A percentile compares a stretch with the other conserved stretches of the same genome.
Evolutionary conservation across 92 coral and sea anemone species (phyloP).

Genomic region (Galaxea fascicularis): DNA sequence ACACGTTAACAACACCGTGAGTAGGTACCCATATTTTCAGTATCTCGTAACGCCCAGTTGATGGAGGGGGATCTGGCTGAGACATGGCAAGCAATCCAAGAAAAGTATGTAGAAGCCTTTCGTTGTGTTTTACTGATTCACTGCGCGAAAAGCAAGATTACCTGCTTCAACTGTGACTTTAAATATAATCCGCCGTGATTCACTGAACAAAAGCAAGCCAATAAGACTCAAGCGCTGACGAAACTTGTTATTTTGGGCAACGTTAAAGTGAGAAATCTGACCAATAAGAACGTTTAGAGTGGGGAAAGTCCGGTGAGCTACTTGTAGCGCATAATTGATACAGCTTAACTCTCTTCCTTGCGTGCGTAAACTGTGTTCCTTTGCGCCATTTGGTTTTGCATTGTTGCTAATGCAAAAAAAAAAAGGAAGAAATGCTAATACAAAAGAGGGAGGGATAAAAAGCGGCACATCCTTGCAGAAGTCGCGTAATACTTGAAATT

Average conservation of each 20-base stretch:
- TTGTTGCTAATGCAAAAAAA: background rate
- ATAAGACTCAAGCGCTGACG: background rate
- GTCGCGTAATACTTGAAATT: background rate
- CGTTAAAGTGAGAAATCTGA: background rate
- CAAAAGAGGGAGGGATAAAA: background rate
- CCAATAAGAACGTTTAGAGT: background rate
- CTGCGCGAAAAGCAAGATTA: background rate
- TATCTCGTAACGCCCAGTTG: background rate
- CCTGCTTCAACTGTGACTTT: background rate
- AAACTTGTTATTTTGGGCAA: background rate
- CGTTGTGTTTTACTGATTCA: background rate
- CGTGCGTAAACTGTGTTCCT: background rate
- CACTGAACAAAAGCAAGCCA: conserved; percentile 1
- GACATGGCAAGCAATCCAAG: background rate
- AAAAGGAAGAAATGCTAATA: no score
- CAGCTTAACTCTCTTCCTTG: background rate
- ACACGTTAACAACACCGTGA: conserved; percentile 21
- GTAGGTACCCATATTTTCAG: conserved; percentile 42
- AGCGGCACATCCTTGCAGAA: no score
- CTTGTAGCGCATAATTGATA: background rate
- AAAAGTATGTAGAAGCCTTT: background rate
- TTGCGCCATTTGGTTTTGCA: background rate
- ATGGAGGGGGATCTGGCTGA: background rate
- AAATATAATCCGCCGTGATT: background rate
- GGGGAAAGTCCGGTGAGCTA: conserved; percentile 21